These are phyloP conservation scores for Micromys minutus DNA, from an alignment of 2,113 vertebrate species.

Conservation along the genomic window DNA sequence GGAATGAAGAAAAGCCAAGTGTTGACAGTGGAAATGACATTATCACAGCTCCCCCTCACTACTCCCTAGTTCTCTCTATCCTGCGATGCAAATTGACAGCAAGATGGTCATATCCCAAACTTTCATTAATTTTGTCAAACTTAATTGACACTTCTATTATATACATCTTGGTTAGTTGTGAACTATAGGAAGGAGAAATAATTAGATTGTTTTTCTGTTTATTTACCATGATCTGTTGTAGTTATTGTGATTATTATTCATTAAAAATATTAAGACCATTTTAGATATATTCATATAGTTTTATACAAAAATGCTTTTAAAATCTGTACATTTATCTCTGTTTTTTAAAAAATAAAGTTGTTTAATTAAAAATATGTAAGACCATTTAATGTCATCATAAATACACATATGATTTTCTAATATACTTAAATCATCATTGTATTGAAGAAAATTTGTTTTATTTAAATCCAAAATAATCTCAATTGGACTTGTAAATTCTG, in stretches of 20 bases:
- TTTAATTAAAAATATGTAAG: too few species aligned
- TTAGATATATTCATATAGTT: too few species aligned
- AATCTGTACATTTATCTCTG: too few species aligned
- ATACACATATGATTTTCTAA: neutral
- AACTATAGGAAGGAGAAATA: neutral
- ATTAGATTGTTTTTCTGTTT: neutral
- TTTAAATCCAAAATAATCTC: neutral
- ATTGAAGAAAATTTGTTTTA: neutral
- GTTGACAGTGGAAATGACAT: neutral
- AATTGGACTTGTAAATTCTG: neutral
- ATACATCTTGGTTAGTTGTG: neutral
- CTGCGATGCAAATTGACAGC: neutral
- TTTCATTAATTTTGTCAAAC: neutral
- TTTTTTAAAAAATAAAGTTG: too few species aligned
- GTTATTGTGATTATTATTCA: neutral
- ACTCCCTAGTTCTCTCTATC: accelerated
- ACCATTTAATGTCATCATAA: neutral
- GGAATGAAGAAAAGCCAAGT: neutral
- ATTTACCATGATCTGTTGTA: neutral
- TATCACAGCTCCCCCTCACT: neutral
- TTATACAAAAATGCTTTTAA: too few species aligned
- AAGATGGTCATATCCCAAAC: neutral
- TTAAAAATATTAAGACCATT: neutral
- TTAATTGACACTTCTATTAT: neutral
- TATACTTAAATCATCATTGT: neutral